Percentiles rank a stretch among this genome's conserved stretches.
phyloP scores from a whole-genome alignment of 1,140 invertebrate genomes.

The Acromyrmex echinatior region DNA sequence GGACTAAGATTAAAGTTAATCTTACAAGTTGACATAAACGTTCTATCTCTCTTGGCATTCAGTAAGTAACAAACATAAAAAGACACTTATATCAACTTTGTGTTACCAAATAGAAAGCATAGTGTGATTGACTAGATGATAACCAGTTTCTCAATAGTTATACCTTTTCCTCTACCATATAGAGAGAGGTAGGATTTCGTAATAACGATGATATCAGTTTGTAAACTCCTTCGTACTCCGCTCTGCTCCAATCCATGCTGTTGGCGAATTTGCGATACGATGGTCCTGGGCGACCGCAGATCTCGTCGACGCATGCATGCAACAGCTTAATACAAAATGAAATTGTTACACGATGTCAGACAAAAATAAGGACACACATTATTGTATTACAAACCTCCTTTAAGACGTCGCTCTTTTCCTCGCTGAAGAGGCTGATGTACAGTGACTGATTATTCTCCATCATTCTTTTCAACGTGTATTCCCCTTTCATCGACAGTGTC shows the following conservation, averaged over 20 bases:
- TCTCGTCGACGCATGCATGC: conserved; percentile 82
- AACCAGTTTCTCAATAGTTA: not conserved
- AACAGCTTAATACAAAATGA: conserved; percentile 76
- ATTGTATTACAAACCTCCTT: conserved; percentile 73
- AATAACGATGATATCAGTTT: conserved; percentile 76
- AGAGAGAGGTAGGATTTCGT: conserved; percentile 77
- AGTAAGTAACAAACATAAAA: too few species aligned
- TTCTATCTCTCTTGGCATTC: too few species aligned
- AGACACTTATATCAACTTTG: too few species aligned
- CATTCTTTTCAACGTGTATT: not conserved
- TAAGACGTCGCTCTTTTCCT: conserved; percentile 75
- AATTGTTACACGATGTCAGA: not conserved
- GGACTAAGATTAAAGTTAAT: too few species aligned
- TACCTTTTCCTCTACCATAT: conserved; percentile 80
- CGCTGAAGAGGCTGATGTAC: conserved; percentile 73
- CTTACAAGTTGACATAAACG: too few species aligned
- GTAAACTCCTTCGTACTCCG: conserved; percentile 77
- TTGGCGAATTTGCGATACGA: conserved; percentile 77
- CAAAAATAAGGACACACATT: conserved; percentile 8
- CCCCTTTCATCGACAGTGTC: not conserved
- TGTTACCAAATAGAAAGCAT: too few species aligned
- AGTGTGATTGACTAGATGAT: too few species aligned
- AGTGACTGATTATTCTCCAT: conserved; percentile 69
- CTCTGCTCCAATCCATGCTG: conserved; percentile 79
- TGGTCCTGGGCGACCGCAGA: conserved; percentile 78